These are phyloP conservation scores for Diadophis punctatus DNA, from an alignment of 2,113 vertebrate genomes.

Conservation along the genomic window DNA sequence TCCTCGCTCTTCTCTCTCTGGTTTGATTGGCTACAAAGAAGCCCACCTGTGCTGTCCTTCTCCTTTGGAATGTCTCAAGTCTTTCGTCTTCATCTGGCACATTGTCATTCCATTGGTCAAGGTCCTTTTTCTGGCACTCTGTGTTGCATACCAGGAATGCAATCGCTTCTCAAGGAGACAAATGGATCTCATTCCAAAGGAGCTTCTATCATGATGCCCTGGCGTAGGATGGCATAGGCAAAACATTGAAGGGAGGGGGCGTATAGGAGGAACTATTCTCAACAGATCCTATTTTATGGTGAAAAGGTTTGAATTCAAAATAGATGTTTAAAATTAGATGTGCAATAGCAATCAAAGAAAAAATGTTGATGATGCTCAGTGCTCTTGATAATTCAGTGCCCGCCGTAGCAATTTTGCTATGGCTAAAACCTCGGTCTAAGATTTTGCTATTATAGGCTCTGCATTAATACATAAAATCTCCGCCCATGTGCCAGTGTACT, in stretches of 20 bases:
- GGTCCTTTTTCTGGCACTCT: slow-evolving; percentile 20
- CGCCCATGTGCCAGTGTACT: not conserved
- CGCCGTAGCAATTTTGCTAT: not conserved
- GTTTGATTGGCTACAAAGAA: not conserved
- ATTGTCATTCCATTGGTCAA: slow-evolving; percentile 34
- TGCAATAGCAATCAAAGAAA: not conserved
- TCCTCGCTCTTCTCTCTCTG: not conserved
- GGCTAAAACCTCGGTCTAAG: not conserved
- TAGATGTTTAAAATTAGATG: slow-evolving; percentile 18
- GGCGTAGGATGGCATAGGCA: slow-evolving; percentile 1
- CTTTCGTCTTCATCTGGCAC: slow-evolving; percentile 16
- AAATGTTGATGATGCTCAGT: not conserved
- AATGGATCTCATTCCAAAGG: slow-evolving; percentile 32
- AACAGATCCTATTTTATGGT: not conserved
- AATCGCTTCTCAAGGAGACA: slow-evolving; percentile 30
- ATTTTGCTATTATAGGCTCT: not conserved
- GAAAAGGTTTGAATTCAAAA: slow-evolving; percentile 19
- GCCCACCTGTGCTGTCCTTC: slow-evolving; percentile 31
- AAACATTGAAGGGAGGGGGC: not conserved
- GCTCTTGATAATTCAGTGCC: not conserved
- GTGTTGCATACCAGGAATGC: slow-evolving; percentile 19
- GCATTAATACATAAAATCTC: not conserved
- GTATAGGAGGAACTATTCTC: not conserved
- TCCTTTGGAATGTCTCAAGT: slow-evolving; percentile 24
- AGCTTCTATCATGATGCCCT: slow-evolving; percentile 18